These are phyloP conservation scores for Trissolcus japonicus DNA, from an alignment of 2,888 invertebrate species.

Conservation along the genomic window DNA sequence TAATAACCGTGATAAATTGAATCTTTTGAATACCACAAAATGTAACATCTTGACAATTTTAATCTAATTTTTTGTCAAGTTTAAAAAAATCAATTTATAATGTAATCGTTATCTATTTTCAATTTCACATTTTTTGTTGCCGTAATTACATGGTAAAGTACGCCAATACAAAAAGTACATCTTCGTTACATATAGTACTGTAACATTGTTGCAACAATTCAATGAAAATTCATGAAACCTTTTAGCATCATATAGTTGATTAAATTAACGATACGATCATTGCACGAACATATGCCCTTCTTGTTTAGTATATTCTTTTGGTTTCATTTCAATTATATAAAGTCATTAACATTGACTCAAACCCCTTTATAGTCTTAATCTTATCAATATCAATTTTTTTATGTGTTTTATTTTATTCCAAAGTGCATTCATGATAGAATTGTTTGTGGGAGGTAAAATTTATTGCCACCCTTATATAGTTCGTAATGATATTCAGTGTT, in stretches of 20 bases:
- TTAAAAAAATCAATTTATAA: background rate
- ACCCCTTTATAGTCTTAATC: too few species aligned
- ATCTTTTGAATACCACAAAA: too few species aligned
- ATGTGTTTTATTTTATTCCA: background rate
- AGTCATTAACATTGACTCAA: conserved; percentile 1
- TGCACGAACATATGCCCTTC: conserved; percentile 11
- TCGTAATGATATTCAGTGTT: conserved; percentile 8
- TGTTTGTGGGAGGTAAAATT: too few species aligned
- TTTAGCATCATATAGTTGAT: conserved; percentile 29
- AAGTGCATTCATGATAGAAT: background rate
- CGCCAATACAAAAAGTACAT: conserved; percentile 18
- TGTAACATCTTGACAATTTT: conserved; percentile 4
- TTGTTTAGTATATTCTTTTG: conserved; percentile 1
- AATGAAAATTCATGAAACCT: conserved; percentile 37
- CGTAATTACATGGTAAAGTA: conserved; percentile 10
- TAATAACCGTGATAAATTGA: too few species aligned
- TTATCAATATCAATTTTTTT: too few species aligned
- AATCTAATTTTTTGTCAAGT: conserved; percentile 20
- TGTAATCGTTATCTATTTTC: too few species aligned
- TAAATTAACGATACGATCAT: conserved; percentile 21
- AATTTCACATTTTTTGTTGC: background rate
- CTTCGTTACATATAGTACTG: conserved; percentile 17
- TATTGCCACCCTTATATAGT: too few species aligned
- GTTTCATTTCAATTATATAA: conserved; percentile 16
- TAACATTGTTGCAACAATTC: conserved; percentile 18